These are phyloP conservation scores for Homarus gammarus DNA, from an alignment of 2,888 invertebrate genomes.

Conservation along the genomic window DNA sequence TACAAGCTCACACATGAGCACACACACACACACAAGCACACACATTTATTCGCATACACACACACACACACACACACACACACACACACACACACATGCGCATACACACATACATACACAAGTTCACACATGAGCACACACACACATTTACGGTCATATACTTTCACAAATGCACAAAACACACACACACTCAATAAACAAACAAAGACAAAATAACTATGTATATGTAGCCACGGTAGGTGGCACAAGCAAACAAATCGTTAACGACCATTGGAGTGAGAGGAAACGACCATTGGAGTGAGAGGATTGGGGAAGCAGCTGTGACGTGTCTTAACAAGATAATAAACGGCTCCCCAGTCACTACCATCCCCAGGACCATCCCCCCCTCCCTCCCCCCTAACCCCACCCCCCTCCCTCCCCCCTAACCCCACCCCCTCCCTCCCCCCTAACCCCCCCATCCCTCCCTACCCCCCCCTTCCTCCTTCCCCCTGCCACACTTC, in stretches of 20 bases:
- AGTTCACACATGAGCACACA: too few relatives aligned
- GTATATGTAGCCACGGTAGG: too few relatives aligned
- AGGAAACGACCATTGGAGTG: background rate
- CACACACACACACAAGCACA: too few relatives aligned
- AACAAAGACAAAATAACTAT: too few relatives aligned
- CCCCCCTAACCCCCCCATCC: too few relatives aligned
- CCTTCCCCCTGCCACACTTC: too few relatives aligned
- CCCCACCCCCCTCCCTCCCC: too few relatives aligned
- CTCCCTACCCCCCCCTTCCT: too few relatives aligned
- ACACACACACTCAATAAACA: background rate
- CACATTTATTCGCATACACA: too few relatives aligned
- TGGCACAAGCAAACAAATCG: too few relatives aligned
- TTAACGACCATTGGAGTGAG: background rate
- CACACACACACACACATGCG: conserved; percentile 45
- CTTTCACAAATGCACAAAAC: conserved; percentile 9
- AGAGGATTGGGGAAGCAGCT: conserved; percentile 4
- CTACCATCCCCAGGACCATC: background rate
- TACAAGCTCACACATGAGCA: too few relatives aligned
- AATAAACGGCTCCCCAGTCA: background rate
- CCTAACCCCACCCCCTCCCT: too few relatives aligned
- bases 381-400: background rate
- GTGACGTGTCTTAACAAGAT: conserved; percentile 14
- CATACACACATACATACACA: conserved; percentile 20
- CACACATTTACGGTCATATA: background rate
- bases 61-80: conserved; percentile 42